A percentile compares a stretch with the other conserved stretches of the same genome.
phyloP scores from a whole-genome alignment of 2,797 vertebrate genomes.

The Spheniscus humboldti region DNA sequence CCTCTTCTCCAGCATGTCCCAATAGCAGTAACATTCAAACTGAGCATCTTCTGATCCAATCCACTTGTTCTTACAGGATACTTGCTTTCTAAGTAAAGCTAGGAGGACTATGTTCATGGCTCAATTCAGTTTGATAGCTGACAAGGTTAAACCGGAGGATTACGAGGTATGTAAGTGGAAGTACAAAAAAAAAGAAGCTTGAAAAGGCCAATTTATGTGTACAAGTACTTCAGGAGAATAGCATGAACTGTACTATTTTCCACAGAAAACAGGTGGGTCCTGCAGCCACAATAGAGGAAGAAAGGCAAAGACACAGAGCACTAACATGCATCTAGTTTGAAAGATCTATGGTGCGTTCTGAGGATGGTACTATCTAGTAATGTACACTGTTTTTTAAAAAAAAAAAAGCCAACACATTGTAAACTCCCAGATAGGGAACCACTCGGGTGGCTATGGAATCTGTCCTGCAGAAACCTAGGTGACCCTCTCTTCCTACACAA shows the following conservation, averaged over 20 bases:
- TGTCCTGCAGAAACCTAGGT: not conserved
- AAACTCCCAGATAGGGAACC: not conserved
- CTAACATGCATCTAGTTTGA: rapidly evolving
- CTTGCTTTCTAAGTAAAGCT: not conserved
- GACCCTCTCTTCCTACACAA: not conserved
- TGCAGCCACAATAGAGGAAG: not conserved
- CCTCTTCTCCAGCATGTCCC: not conserved
- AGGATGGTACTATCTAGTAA: rapidly evolving
- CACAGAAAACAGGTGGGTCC: not conserved
- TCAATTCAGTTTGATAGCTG: not conserved
- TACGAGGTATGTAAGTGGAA: not conserved
- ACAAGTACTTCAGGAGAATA: not conserved
- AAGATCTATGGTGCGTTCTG: not conserved
- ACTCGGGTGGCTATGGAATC: rapidly evolving
- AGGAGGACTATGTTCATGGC: not conserved
- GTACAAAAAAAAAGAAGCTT: not conserved
- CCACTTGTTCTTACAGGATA: not conserved
- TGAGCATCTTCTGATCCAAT: not conserved
- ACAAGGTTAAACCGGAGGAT: not conserved
- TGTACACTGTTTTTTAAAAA: not conserved
- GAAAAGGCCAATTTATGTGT: not conserved
- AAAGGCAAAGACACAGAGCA: not conserved
- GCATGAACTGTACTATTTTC: not conserved
- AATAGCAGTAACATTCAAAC: not conserved
- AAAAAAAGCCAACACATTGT: not conserved